These are phyloP conservation scores for Dufourea novaeangliae DNA, from an alignment of 1,140 invertebrate genomes.

Conservation along the genomic window DNA sequence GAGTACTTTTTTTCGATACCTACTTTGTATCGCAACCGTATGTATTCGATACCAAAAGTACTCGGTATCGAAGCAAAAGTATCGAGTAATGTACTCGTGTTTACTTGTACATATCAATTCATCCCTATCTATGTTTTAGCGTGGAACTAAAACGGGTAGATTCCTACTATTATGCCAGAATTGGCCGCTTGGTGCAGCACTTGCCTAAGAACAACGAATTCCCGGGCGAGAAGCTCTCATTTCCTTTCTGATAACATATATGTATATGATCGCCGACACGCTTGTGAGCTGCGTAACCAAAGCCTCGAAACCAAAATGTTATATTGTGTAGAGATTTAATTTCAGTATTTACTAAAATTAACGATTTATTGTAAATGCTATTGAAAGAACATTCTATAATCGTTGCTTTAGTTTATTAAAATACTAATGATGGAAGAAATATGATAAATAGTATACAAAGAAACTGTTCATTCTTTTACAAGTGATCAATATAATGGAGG, in stretches of 20 bases:
- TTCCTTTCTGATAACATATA: slow-evolving; percentile 22
- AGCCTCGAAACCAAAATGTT: slow-evolving; percentile 70
- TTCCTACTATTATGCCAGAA: no score
- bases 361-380: not conserved
- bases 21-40: no score
- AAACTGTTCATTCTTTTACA: not conserved
- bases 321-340: slow-evolving; percentile 29
- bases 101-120: no score
- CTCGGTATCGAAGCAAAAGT: no score
- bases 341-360: not conserved
- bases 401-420: not conserved
- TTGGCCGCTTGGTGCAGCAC: no score
- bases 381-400: not conserved
- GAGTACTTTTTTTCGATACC: no score
- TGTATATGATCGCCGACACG: slow-evolving; percentile 55
- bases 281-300: slow-evolving; percentile 67
- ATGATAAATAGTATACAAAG: not conserved
- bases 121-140: no score
- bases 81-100: no score
- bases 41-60: no score
- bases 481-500: slow-evolving; percentile 60
- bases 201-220: no score
- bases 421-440: not conserved
- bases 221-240: no score
- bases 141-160: no score